Conservation (phyloP, 2,797 vertebrate species). For the Notolabrus celidotus region DNA sequence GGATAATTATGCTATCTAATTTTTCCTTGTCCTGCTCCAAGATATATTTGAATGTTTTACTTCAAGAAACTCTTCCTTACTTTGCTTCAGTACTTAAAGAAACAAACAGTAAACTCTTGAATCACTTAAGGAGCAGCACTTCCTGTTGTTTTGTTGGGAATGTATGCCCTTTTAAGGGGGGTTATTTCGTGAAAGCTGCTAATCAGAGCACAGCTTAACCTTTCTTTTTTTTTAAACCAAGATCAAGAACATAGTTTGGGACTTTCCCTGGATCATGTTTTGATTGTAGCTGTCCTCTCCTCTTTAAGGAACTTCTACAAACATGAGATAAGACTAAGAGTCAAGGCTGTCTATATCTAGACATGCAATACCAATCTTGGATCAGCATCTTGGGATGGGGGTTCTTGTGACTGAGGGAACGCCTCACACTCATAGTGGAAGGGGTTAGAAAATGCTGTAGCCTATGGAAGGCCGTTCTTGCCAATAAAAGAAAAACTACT, state of each 20-base stretch:
- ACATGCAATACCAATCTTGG: neutral
- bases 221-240: neutral
- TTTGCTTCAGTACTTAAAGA: conserved; percentile 6
- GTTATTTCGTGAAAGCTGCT: conserved; percentile 30
- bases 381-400: neutral
- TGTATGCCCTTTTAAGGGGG: conserved; percentile 12
- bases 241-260: neutral
- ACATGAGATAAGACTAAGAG: too few relatives aligned
- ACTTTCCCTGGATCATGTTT: conserved; percentile 18
- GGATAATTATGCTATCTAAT: conserved; percentile 52
- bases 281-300: conserved; percentile 12
- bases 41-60: conserved; percentile 16
- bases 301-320: too few relatives aligned
- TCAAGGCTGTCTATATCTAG: neutral
- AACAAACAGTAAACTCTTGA: neutral
- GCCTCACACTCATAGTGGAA: too few relatives aligned
- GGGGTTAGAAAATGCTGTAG: too few relatives aligned
- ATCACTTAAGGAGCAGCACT: conserved; percentile 21
- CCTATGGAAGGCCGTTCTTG: too few relatives aligned
- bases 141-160: conserved; percentile 2
- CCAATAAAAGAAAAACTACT: too few relatives aligned
- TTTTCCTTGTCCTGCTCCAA: conserved; percentile 63
- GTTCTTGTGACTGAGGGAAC: too few relatives aligned
- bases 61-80: neutral
- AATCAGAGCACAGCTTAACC: conserved; percentile 12